Percentiles rank a stretch among this genome's conserved stretches.
These are phyloP conservation scores for Ictalurus furcatus DNA, from an alignment of 2,113 vertebrate genomes.

Conservation along the genomic window DNA sequence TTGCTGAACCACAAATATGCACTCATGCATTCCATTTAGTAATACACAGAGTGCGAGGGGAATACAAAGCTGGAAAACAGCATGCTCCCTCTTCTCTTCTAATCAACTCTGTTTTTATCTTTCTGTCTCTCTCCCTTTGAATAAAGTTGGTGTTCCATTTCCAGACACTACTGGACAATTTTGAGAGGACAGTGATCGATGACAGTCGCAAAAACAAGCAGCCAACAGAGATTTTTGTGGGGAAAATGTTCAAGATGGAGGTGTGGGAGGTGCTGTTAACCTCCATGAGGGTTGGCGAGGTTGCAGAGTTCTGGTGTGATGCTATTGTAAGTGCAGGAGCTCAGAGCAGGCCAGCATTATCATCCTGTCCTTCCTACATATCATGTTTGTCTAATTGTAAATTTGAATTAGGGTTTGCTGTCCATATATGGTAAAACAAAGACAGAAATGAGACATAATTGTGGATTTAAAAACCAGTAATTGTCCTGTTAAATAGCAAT, in stretches of 20 bases:
- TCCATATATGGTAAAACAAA: neutral
- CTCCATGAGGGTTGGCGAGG: slow-evolving; percentile 84
- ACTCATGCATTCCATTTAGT: neutral
- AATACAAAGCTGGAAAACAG: neutral
- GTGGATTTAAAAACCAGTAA: neutral
- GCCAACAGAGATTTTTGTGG: slow-evolving; percentile 83
- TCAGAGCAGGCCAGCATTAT: slow-evolving; percentile 3
- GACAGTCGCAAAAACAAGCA: slow-evolving; percentile 77
- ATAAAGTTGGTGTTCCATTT: slow-evolving; percentile 84
- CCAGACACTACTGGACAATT: slow-evolving; percentile 82
- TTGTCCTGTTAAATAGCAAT: slow-evolving; percentile 27
- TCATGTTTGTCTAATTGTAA: slow-evolving; percentile 16
- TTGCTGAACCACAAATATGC: neutral
- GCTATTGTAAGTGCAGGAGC: slow-evolving; percentile 72
- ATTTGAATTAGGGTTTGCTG: slow-evolving; percentile 33
- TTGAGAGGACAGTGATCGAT: slow-evolving; percentile 81
- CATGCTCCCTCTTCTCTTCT: neutral
- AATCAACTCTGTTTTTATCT: neutral
- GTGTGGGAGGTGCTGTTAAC: slow-evolving; percentile 83
- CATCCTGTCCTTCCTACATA: neutral
- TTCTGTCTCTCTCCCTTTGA: slow-evolving; percentile 9
- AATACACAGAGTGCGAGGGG: neutral
- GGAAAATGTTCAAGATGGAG: slow-evolving; percentile 89
- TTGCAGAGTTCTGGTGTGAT: slow-evolving; percentile 88
- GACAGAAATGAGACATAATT: neutral